phyloP scores from a whole-genome alignment of 2,113 vertebrate species.

The Micronycteris hirsuta region DNA sequence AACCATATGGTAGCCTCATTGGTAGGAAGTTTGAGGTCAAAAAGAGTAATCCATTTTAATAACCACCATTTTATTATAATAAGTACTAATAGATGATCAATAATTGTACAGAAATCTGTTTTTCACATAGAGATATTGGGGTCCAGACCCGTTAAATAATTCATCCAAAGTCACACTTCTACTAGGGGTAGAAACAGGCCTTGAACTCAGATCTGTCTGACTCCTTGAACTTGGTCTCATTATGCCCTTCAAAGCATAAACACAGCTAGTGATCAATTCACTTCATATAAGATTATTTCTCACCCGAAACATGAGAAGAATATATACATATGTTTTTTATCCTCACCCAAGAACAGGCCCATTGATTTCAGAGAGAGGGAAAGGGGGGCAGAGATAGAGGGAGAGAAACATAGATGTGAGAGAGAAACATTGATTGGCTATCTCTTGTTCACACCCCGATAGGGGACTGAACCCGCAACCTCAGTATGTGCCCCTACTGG shows the following conservation, averaged over 20 bases:
- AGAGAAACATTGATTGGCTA: too few relatives aligned
- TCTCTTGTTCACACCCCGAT: too few relatives aligned
- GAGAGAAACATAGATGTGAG: too few relatives aligned
- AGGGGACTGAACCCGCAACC: too few relatives aligned
- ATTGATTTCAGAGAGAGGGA: too few relatives aligned
- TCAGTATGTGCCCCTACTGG: too few relatives aligned
- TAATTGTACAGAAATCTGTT: background rate
- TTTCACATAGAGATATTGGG: background rate
- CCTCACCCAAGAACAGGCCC: too few relatives aligned
- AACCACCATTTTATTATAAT: background rate
- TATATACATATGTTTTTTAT: too few relatives aligned
- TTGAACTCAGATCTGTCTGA: background rate
- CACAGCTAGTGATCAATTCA: background rate
- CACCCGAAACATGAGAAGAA: background rate
- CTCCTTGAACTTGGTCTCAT: background rate
- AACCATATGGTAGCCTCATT: constrained; percentile 40
- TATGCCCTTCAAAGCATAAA: background rate
- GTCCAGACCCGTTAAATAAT: background rate
- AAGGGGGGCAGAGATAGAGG: too few relatives aligned
- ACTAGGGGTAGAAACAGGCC: background rate
- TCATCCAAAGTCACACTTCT: background rate
- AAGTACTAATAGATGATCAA: background rate
- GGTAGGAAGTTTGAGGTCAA: background rate
- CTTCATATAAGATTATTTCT: background rate
- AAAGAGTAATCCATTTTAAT: background rate